These are phyloP conservation scores for Cynopterus sphinx DNA, from an alignment of 2,797 vertebrate genomes.

Conservation along the genomic window DNA sequence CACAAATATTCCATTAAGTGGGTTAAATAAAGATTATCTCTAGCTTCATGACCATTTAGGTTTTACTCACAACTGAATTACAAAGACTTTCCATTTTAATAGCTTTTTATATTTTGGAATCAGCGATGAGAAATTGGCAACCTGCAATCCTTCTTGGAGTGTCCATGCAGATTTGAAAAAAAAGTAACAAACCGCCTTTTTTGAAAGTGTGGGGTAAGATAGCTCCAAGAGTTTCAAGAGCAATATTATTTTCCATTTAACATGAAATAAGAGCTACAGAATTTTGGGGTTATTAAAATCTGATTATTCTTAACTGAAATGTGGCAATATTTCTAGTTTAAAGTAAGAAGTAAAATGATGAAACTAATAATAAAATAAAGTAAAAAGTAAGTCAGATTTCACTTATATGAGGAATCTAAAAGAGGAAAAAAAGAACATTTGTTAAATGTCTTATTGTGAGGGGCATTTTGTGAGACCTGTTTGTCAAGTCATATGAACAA, in stretches of 20 bases:
- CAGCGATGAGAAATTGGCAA: neutral
- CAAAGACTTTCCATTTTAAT: neutral
- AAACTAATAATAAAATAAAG: too few relatives aligned
- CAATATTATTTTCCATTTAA: neutral
- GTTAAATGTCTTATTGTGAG: neutral
- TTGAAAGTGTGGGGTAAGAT: neutral
- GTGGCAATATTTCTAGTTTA: neutral
- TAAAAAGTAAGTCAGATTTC: too few relatives aligned
- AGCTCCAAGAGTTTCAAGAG: neutral
- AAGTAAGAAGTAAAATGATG: neutral
- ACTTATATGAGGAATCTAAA: too few relatives aligned
- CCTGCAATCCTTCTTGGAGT: neutral
- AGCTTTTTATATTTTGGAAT: neutral
- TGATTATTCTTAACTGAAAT: neutral
- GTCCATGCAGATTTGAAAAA: neutral
- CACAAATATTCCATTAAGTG: neutral
- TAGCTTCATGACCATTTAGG: neutral
- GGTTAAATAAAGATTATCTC: neutral
- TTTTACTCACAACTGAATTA: neutral
- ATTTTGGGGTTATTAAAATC: neutral
- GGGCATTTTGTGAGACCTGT: neutral
- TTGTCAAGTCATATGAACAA: neutral
- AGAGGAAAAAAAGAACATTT: neutral
- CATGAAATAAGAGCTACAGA: neutral
- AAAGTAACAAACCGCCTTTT: neutral